Evolutionary conservation across 2,888 invertebrate species (phyloP), one percentile per base, ranked within the genome.

Genomic region (Elmis aenea): DNA sequence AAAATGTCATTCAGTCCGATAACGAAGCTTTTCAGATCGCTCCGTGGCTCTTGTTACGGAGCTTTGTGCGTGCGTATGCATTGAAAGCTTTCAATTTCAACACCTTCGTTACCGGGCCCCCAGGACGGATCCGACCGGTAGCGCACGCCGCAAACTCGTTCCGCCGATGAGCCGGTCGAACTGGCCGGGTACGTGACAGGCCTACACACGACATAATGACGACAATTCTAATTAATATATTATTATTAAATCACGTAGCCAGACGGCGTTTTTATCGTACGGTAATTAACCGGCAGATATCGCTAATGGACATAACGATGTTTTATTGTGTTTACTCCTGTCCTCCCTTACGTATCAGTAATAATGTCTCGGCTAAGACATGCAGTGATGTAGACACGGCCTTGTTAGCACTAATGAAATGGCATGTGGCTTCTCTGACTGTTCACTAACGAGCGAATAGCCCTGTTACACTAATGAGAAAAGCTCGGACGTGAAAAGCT

Each of bases 381-480:
- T 49, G 50, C 51, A 54, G 48, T 51, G 52, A 50, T 48, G 50
- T 49, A 51, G 53, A 47, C 46, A 42, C 47, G 47, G 46, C 52
- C 62, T 62, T 62, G 62, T 64, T 64, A 64, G 58, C 57, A 52
- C 62, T 64, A 64, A 64, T 64, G 62, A 64, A 64, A 63, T 58
- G 62, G 62, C 61, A 58, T 62, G 62, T 58, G 64, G 61, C 54
- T 54, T 53, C 52, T 48, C 49, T 36, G 45, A 49, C 50, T 41
- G 46, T 45, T 51, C 45, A 45, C 58, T 62, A 62, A 62, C 62
- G 63, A 63, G 61, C 59, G 58, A 60, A 60, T 58, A 55, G 58
- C 59, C 57, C 62, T 61, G 61, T 62, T 62, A 62, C 62, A 60
- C 62, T 65, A 65, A 65, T 65, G 65, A 64, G 64, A 62, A 63